phyloP scores from a whole-genome alignment of 1,140 invertebrate species.

The Marisa cornuarietis region DNA sequence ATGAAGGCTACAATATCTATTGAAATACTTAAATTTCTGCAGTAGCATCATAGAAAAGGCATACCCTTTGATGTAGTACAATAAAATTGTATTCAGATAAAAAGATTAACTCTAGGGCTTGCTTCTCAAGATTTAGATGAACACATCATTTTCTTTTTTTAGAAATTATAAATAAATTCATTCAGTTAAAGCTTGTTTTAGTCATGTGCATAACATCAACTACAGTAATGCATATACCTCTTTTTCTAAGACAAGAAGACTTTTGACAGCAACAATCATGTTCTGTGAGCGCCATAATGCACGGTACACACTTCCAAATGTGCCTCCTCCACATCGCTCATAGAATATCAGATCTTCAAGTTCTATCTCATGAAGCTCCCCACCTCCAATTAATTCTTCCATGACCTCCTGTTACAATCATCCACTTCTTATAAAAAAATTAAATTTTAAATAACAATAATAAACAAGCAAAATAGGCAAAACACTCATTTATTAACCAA shows the following conservation, averaged over 20 bases:
- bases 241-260: conserved; percentile 65
- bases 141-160: too few relatives aligned
- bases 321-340: conserved; percentile 65
- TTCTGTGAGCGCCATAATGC: conserved; percentile 65
- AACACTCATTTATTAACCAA: background rate
- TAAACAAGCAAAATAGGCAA: background rate
- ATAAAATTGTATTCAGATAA: too few relatives aligned
- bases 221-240: conserved; percentile 52
- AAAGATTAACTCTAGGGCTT: too few relatives aligned
- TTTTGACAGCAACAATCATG: conserved; percentile 66
- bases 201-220: background rate
- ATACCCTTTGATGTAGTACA: too few relatives aligned
- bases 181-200: background rate
- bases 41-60: too few relatives aligned
- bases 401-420: background rate
- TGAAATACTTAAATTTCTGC: too few relatives aligned
- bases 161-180: too few relatives aligned
- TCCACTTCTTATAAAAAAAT: background rate
- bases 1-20: too few relatives aligned
- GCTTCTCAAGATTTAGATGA: too few relatives aligned
- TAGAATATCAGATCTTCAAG: conserved; percentile 65
- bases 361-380: conserved; percentile 57
- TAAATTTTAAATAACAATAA: background rate
- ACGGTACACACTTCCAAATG: conserved; percentile 66
- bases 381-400: conserved; percentile 16